Percentiles rank a stretch among this genome's conserved stretches.
Evolutionary conservation across 2,888 invertebrate genomes (phyloP).

Genomic region (Volucella bombylans): DNA sequence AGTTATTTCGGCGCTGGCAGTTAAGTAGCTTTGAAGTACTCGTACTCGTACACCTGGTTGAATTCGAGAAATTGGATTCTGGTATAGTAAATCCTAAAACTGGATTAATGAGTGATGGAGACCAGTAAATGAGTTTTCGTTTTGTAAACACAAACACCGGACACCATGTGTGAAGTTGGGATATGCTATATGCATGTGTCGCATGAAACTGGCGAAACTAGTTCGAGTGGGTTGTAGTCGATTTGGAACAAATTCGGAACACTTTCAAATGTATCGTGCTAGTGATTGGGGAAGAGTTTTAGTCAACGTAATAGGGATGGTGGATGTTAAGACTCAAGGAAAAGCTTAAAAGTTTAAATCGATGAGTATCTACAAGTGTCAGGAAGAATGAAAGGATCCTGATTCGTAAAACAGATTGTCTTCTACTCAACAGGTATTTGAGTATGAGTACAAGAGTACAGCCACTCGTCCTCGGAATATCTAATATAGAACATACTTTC

Average conservation of each 20-base stretch:
- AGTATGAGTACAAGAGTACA: too few relatives aligned
- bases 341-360: too few relatives aligned
- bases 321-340: neutral
- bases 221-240: constrained; percentile 32
- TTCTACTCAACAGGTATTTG: too few relatives aligned
- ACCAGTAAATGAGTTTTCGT: neutral
- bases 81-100: neutral
- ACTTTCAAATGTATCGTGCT: constrained; percentile 64
- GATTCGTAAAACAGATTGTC: too few relatives aligned
- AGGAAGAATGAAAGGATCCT: too few relatives aligned
- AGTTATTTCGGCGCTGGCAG: constrained; percentile 37
- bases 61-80: constrained; percentile 21
- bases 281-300: constrained; percentile 30
- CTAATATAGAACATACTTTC: too few relatives aligned
- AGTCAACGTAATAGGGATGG: neutral
- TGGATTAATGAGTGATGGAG: neutral
- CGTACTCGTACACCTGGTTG: constrained; percentile 41
- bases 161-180: constrained; percentile 8
- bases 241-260: constrained; percentile 37
- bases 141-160: neutral
- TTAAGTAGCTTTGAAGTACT: constrained; percentile 2
- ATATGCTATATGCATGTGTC: neutral
- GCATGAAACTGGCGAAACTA: constrained; percentile 28
- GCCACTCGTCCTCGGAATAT: too few relatives aligned
- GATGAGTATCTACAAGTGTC: too few relatives aligned